Base-by-base conservation (phyloP, 1,140 invertebrate species). In the Steinernema feltiae region DNA sequence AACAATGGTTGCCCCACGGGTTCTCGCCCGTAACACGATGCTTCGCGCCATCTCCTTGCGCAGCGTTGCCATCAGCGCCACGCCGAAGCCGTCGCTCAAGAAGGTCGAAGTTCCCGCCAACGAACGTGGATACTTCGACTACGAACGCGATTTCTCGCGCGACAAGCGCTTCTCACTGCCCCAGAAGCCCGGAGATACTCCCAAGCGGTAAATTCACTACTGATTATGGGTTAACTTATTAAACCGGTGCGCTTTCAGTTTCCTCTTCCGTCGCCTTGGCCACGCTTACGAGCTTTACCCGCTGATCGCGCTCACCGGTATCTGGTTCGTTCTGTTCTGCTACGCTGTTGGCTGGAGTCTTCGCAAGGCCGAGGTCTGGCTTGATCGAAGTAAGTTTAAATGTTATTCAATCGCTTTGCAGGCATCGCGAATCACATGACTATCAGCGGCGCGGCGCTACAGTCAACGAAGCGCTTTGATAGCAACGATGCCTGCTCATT, bases 261-360 rank as follows among this genome's bases (percentile, higher is more conserved):
- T 83, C 76, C 35, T 83, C 48, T 32, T 79, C 70, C 82, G 82
- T 46, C 53, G 73, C 29, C 70, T 83, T 1, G 80, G 77, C 21
- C 82, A 83, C 53, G 82, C 82, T 17, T 83, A 80, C 72, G 82
- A 83, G 63, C 73, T 83, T 46, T 83, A 84, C 72, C 82, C 82
- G 24, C 76, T 83, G 0, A 80, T 80, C 73, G 30, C 70, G 17
- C 74, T 83, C 18, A 74, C 71, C 70, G 82, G 76, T 30, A 32
- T 69, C 30, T 83, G 82, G 82, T 82, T 77, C 69, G 74, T 83
- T 31, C 48, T 83, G 29, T 83, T 83, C 81, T 79, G 78, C 63
- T 83, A 80, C 71, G 74, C 76, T 30, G 77, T 83, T 1, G 82
- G 71, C 76, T 76, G 72, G 72, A 82, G 81, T 48, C 82, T 83